Evolutionary conservation across 2,888 invertebrate species (phyloP).

Genomic region (Ecliptopera silaceata): DNA sequence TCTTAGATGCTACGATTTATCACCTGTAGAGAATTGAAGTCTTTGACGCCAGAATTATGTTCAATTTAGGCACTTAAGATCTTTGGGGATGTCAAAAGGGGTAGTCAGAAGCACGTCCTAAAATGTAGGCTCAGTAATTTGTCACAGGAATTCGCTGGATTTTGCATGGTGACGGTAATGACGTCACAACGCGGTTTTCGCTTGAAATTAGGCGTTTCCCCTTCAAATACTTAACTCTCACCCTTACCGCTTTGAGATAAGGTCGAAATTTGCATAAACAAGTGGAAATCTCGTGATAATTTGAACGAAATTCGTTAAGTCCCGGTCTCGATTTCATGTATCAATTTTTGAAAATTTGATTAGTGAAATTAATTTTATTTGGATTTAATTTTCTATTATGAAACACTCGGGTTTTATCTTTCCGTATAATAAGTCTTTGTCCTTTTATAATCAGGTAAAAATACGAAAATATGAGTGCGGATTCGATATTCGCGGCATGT

Average conservation of each 20-base stretch:
- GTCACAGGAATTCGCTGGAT: constrained; percentile 12
- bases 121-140: not conserved
- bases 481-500: too few species aligned
- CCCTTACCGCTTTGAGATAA: constrained; percentile 9
- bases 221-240: constrained; percentile 5
- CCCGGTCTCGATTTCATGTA: constrained; percentile 13
- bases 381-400: not conserved
- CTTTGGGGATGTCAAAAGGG: not conserved
- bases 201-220: constrained; percentile 24
- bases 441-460: too few species aligned
- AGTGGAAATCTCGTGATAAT: constrained; percentile 31
- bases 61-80: not conserved
- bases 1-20: constrained; percentile 17
- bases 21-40: not conserved
- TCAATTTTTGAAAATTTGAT: constrained; percentile 11
- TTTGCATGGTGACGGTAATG: constrained; percentile 22
- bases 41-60: too few species aligned
- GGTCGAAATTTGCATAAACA: constrained; percentile 13
- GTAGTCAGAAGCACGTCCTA: not conserved
- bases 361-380: constrained; percentile 4
- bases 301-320: constrained; percentile 17
- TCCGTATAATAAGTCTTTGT: too few species aligned
- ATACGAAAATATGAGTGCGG: too few species aligned
- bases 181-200: constrained; percentile 29
- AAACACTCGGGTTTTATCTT: not conserved